Base-by-base conservation (phyloP, 2,888 invertebrate genomes). In the Shargacucullia verbasci region DNA sequence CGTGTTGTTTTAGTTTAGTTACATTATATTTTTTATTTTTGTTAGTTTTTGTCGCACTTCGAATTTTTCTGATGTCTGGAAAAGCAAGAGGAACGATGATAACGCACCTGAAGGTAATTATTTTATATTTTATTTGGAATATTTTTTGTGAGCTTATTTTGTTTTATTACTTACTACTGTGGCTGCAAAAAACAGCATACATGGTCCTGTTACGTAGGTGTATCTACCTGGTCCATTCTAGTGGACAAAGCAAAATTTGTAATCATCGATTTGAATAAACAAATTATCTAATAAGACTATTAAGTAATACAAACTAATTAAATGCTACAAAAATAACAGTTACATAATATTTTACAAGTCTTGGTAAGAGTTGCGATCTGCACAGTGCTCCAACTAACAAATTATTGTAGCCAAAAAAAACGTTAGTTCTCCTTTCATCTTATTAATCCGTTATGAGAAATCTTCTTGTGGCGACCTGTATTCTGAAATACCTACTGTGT, bases 71-170 rank as follows among this genome's bases (percentile, higher is more conserved):
- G 87, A 92, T 93, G 92, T 89, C 88, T 86, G 81, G 60, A 78
- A 84, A 80, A 80, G 84, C 87, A 84, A 87, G 83, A 91, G 90
- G 87, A 92, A 93, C 91, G 84, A 94, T 93, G 93, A 78, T 89
- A 93, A 88, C 85, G 85, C 87, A 87, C 66, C 77, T 85, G 83
- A 91, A 93, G 94, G 94, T 94, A 89, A 83, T 62, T n/a, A n/a
- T n/a, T n/a, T n/a, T n/a, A n/a, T n/a, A n/a, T n/a, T 62, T 60
- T 60, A 43, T 56, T 62, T 35, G 13, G 29, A 29, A 33, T 9
- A 13, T 45, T 48, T 44, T 59, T 45, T 39, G 2, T n/a, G 11
- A 6, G 39, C 14, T 5, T 11, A 34, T 8, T 29, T 47, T 10
- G 34, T 39, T 31, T 8, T 52, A 20, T 29, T 34, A 29, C 27